Base-by-base conservation (phyloP, 35 echinoderm and acorn worm species). In the Acanthaster planci region DNA sequence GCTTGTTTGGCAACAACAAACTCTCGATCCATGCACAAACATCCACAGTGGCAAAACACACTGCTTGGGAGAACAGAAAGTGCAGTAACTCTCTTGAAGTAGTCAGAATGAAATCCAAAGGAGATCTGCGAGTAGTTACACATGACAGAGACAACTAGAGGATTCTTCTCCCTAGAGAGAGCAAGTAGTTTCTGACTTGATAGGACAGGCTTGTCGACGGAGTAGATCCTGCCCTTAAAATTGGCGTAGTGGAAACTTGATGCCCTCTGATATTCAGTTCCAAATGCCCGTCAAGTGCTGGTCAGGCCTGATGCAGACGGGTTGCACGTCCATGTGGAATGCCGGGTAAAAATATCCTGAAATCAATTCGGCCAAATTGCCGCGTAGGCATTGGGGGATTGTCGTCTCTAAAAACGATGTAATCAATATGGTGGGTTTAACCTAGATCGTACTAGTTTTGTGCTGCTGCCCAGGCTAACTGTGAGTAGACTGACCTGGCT, bases 321-420 rank as follows among this genome's bases (percentile, higher is more conserved):
- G 19, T 72, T 72, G 34, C 34, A 19, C 30, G 34, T 26, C 64
- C 23, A 4, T 3, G 14, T 34, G 1, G n/a, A 26, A 72, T 21
- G 23, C 64, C 2, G 18, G 26, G 19, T 29, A 26, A 35, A 6
- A 12, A 72, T 27, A 72, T 72, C 64, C 34, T 34, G 34, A 29
- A 72, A 72, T 72, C 64, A 72, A 72, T 72, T 72, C 64, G 26
- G 64, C 64, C 34, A 72, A 72, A 72, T 72, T 72, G 64, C 64
- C 64, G 64, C 0, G 14, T 14, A 72, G 64, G 64, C 23, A 31
- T 72, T 26, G 19, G 14, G 26, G 64, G 64, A 72, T 72, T 72
- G 42, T 29, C 64, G 64, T 72, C 19, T 26, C 59, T 34, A 26
- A 26, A 59, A 72, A 72, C 30, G 64, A 72, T 72, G 64, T 72